A percentile compares a stretch with the other conserved stretches of the same genome.
phyloP scores from a whole-genome alignment of 1,140 invertebrate genomes.

The Drosophila dunni region DNA sequence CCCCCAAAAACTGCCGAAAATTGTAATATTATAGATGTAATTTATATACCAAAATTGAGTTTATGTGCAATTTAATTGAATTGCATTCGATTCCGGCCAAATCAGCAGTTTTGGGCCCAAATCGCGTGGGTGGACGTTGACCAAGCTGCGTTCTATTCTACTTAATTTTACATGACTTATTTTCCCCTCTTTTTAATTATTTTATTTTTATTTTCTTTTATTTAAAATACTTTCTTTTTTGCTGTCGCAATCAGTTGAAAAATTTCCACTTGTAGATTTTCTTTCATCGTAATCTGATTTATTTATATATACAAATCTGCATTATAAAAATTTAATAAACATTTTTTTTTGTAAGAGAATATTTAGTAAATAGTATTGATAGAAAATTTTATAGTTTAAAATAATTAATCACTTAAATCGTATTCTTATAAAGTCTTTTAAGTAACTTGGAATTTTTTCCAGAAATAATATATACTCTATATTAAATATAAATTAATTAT shows the following conservation, averaged over 20 bases:
- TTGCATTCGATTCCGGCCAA: not conserved
- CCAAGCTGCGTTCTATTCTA: constrained; percentile 14
- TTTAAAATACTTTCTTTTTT: not conserved
- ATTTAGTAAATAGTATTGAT: no score
- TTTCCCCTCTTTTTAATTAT: not conserved
- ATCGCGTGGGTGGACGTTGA: constrained; percentile 12
- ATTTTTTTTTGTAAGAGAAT: no score
- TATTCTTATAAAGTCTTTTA: no score
- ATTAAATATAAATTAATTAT: no score
- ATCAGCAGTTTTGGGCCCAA: constrained; percentile 5
- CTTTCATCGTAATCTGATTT: no score
- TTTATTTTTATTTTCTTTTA: not conserved
- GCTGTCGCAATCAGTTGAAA: not conserved
- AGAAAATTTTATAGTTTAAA: no score
- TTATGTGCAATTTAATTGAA: not conserved
- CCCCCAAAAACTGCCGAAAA: constrained; percentile 7
- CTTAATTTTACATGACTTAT: constrained; percentile 4
- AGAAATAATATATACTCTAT: no score
- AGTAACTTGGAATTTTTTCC: no score
- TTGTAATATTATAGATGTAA: constrained; percentile 1
- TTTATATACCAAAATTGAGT: not conserved
- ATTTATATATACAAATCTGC: no score
- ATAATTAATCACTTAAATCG: no score
- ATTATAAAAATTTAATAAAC: no score
- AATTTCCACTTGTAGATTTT: not conserved